Conservation (phyloP, 1,140 invertebrate species). For the Bombus sibiricus region DNA sequence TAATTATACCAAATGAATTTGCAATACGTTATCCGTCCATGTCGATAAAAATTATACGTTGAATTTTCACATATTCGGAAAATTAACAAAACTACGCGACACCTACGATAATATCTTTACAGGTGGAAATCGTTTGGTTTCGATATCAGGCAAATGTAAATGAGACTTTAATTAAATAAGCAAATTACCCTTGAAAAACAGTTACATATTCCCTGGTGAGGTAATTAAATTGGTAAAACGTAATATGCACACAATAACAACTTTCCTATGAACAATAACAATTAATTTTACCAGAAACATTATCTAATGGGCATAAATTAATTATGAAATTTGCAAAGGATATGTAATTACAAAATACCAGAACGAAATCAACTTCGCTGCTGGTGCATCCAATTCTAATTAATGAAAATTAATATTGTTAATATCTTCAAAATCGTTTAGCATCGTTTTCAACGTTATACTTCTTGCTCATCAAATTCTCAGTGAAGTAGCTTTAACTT, state of each 20-base stretch:
- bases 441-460: neutral
- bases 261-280: neutral
- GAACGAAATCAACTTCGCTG: neutral
- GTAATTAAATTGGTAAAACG: neutral
- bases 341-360: neutral
- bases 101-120: neutral
- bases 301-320: neutral
- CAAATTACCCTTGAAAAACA: neutral
- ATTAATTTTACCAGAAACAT: neutral
- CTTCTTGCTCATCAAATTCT: neutral
- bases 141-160: neutral
- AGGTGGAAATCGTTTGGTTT: neutral
- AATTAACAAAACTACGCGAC: neutral
- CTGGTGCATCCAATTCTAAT: too few relatives aligned
- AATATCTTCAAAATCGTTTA: neutral
- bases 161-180: neutral
- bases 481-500: neutral
- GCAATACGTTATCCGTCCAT: neutral
- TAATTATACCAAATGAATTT: neutral
- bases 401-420: neutral
- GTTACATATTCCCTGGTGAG: neutral
- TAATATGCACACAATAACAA: neutral
- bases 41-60: neutral
- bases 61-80: neutral
- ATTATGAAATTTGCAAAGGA: neutral